phyloP scores from a whole-genome alignment of 2,888 invertebrate species.

The Caenorhabditis sp. region DNA sequence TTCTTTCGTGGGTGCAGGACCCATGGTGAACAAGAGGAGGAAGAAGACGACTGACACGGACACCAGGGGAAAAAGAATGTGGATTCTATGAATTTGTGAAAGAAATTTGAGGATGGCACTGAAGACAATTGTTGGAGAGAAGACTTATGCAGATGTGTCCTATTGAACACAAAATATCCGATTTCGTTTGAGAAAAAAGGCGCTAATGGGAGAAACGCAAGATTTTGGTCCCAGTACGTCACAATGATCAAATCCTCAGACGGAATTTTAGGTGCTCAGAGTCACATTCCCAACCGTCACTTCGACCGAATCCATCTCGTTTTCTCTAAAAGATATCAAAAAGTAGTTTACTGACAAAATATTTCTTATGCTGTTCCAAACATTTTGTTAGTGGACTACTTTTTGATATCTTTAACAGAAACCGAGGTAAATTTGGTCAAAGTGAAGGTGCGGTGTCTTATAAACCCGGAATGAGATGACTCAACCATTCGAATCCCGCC shows the following conservation, averaged over 20 bases:
- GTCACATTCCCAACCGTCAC: too few relatives aligned
- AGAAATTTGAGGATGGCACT: constrained; percentile 34
- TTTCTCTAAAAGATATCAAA: too few relatives aligned
- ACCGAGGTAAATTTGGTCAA: too few relatives aligned
- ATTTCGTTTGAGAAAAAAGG: constrained; percentile 18
- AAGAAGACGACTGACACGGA: background rate
- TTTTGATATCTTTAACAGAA: too few relatives aligned
- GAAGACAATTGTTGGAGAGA: constrained; percentile 8
- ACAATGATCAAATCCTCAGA: background rate
- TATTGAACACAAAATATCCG: constrained; percentile 13
- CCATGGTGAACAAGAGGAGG: background rate
- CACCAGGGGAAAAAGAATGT: constrained; percentile 17
- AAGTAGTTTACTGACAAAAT: too few relatives aligned
- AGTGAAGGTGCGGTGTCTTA: too few relatives aligned
- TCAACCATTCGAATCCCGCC: background rate
- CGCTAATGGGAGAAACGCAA: constrained; percentile 9
- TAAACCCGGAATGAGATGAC: background rate
- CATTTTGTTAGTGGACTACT: too few relatives aligned
- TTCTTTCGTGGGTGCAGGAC: background rate
- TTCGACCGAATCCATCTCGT: too few relatives aligned
- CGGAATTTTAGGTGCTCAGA: background rate
- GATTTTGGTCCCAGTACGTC: background rate
- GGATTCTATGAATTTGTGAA: constrained; percentile 57
- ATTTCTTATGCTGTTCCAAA: too few relatives aligned
- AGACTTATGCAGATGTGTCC: constrained; percentile 9